These are phyloP conservation scores for Octodonta nipae DNA, from an alignment of 2,888 invertebrate species.

Conservation along the genomic window DNA sequence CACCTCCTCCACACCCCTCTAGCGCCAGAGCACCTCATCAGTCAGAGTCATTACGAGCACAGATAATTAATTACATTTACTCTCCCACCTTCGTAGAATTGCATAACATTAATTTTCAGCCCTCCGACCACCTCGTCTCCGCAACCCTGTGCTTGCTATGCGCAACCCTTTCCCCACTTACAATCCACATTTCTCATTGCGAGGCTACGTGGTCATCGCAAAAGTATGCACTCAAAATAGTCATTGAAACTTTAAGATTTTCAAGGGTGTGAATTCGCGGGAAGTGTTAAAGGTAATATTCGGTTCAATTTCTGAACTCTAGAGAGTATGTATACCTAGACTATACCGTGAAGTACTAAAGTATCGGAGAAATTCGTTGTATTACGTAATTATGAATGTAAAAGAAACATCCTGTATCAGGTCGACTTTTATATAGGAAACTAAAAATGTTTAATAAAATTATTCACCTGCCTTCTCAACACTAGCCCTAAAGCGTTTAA, in stretches of 20 bases:
- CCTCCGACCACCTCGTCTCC: constrained; percentile 17
- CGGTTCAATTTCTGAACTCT: too few species aligned
- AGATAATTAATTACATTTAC: constrained; percentile 53
- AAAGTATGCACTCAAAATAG: too few species aligned
- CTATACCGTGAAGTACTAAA: too few species aligned
- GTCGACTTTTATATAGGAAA: too few species aligned
- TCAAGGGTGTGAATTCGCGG: neutral
- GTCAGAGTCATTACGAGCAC: constrained; percentile 49
- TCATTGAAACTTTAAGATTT: constrained; percentile 1
- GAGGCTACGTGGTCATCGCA: constrained; percentile 8
- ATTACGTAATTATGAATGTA: too few species aligned
- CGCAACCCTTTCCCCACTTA: constrained; percentile 18
- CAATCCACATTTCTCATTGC: constrained; percentile 37
- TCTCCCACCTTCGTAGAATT: constrained; percentile 42
- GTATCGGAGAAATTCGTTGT: too few species aligned
- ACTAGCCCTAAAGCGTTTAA: too few species aligned
- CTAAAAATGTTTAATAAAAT: too few species aligned
- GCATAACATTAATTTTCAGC: constrained; percentile 38
- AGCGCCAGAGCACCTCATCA: constrained; percentile 42
- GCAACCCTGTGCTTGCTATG: constrained; percentile 8
- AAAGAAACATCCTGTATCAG: too few species aligned
- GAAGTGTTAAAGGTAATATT: too few species aligned
- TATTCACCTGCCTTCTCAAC: too few species aligned
- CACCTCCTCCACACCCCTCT: constrained; percentile 17
- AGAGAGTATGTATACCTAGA: too few species aligned